These are phyloP conservation scores for Caranx ignobilis DNA, from an alignment of 2,113 vertebrate genomes.

Conservation along the genomic window DNA sequence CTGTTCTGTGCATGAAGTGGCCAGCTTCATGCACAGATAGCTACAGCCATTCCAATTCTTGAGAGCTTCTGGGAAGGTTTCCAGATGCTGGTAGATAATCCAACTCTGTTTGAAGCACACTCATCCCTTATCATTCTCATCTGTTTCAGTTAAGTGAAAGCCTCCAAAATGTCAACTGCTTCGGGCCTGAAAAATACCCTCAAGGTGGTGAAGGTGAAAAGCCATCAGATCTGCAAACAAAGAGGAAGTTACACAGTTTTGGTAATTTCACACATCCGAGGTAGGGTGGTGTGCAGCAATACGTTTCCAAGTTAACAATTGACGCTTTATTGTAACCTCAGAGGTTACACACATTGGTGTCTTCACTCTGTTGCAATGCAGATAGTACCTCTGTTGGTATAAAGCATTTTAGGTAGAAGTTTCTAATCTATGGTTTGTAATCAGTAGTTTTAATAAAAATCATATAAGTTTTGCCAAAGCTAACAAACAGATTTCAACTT, in stretches of 20 bases:
- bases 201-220: neutral
- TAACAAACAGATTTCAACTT: neutral
- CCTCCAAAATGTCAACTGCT: neutral
- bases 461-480: neutral
- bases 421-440: neutral
- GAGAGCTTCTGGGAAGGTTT: neutral
- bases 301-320: neutral
- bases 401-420: neutral
- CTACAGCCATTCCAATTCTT: neutral
- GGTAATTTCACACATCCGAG: neutral
- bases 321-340: neutral
- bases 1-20: neutral
- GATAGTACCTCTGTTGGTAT: neutral
- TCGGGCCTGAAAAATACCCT: neutral
- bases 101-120: neutral
- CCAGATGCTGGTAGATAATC: neutral
- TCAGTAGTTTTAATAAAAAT: neutral
- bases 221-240: neutral
- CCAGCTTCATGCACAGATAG: fast-evolving
- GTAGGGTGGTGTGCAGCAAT: neutral
- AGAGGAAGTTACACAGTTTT: neutral
- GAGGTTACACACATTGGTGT: neutral
- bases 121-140: neutral
- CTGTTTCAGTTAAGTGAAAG: neutral
- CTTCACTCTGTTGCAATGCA: neutral